Conservation (phyloP, 53 echinoderm and acorn worm genomes). For the Echinarachnius parma region DNA sequence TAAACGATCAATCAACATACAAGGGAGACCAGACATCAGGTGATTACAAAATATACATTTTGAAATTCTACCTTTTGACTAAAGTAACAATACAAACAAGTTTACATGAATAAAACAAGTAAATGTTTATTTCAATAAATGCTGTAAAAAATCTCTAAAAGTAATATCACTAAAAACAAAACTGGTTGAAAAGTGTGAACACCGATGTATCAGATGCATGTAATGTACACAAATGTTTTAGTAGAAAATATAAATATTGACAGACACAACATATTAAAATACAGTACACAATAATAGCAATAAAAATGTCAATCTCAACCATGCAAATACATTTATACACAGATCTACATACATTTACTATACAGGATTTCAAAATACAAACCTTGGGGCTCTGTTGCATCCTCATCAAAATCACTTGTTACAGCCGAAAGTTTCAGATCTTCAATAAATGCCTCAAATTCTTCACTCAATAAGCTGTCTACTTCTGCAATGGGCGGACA, state of each 20-base stretch:
- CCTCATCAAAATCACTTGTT: constrained; percentile 97
- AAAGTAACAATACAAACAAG: too few species aligned
- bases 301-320: too few species aligned
- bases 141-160: too few species aligned
- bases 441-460: constrained; percentile 87
- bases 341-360: background rate
- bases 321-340: background rate
- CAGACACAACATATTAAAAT: background rate
- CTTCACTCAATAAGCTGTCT: constrained; percentile 71
- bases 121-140: too few species aligned
- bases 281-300: background rate
- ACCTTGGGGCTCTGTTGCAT: constrained; percentile 74
- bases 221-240: background rate
- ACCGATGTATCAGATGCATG: background rate
- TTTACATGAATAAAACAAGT: too few species aligned
- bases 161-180: too few species aligned
- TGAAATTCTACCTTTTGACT: too few species aligned
- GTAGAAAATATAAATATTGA: background rate
- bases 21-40: too few species aligned
- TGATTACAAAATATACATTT: too few species aligned
- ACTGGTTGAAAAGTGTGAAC: too few species aligned
- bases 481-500: constrained; percentile 71
- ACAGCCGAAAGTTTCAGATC: constrained; percentile 87
- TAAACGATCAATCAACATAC: too few species aligned
- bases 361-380: constrained; percentile 28